Base-by-base conservation (phyloP, 2,113 vertebrate species). In the Hypanus sabinus region DNA sequence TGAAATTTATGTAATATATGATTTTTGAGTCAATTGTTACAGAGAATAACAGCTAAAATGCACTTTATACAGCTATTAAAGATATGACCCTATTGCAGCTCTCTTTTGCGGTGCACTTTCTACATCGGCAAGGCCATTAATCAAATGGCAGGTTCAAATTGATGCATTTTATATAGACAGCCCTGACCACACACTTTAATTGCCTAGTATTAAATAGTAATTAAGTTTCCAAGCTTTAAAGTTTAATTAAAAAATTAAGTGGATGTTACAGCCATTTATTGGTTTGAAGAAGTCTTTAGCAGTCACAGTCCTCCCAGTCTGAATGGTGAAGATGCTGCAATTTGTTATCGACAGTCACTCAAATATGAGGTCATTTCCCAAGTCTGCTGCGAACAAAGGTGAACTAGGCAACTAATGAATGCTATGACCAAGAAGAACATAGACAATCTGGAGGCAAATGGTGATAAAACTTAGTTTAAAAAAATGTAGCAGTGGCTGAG, bases 371-470 rank as follows among this genome's bases (percentile, higher is more conserved):
- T 99, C 97, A 98, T 97, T 97, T 97, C 97, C 97, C 97, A 97
- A 98, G 97, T 98, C 97, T 96, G 96, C 97, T 95, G 97, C 96
- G 97, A 96, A 98, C 98, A 98, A 98, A 99, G 98, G 98, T 98
- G 98, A 98, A 97, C 97, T 96, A 97, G 98, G 98, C 98, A 98
- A 98, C 97, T 97, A 97, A 98, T 98, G 97, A 98, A 98, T 98
- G 98, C 98, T 98, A 97, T 98, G 97, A 98, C 98, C 98, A 99
- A 98, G 98, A 98, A 97, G 97, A 98, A 98, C 68, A 99, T 97
- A 98, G 98, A 98, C 98, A 98, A 98, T 97, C 98, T 97, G 96
- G 96, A 98, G 97, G 98, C 98, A 97, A 98, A 98, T 97, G 97
- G 97, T 98, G 98, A 98, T 98, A 98, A 98, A 73, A 99, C 98